These are phyloP conservation scores for Eciton burchellii DNA, from an alignment of 1,140 invertebrate genomes.

Conservation along the genomic window DNA sequence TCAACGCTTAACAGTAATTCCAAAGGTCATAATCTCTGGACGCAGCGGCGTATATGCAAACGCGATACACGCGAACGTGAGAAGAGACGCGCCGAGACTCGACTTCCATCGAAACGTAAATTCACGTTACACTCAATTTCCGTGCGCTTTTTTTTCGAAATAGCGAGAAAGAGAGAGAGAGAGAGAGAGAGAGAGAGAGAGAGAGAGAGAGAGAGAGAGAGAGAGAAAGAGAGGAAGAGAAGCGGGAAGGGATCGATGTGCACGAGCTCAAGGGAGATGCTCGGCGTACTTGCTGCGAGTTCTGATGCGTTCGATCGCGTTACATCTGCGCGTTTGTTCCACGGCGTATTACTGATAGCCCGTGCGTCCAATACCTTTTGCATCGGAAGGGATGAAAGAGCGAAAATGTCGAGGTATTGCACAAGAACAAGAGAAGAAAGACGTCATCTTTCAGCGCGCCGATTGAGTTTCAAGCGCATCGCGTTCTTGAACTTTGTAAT, in stretches of 20 bases:
- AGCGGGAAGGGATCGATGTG: constrained; percentile 31
- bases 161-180: too few relatives aligned
- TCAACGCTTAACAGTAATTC: not conserved
- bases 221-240: too few relatives aligned
- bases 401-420: constrained; percentile 5
- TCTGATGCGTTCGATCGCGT: constrained; percentile 39
- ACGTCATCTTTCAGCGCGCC: constrained; percentile 31
- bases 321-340: constrained; percentile 26
- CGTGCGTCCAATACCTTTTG: constrained; percentile 18
- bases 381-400: constrained; percentile 13
- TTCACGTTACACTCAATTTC: constrained; percentile 43
- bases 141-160: constrained; percentile 34
- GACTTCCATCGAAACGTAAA: constrained; percentile 52
- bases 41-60: not conserved
- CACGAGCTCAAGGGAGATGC: constrained; percentile 26
- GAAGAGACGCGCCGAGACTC: not conserved
- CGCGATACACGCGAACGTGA: not conserved
- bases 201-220: too few relatives aligned
- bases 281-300: constrained; percentile 26
- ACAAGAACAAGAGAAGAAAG: not conserved
- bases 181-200: too few relatives aligned
- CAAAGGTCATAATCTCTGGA: too few relatives aligned
- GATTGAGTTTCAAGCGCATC: constrained; percentile 46
- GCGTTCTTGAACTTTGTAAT: constrained; percentile 44
- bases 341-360: not conserved